These are phyloP conservation scores for Melipona bicolor DNA, from an alignment of 2,888 invertebrate genomes.

Conservation along the genomic window DNA sequence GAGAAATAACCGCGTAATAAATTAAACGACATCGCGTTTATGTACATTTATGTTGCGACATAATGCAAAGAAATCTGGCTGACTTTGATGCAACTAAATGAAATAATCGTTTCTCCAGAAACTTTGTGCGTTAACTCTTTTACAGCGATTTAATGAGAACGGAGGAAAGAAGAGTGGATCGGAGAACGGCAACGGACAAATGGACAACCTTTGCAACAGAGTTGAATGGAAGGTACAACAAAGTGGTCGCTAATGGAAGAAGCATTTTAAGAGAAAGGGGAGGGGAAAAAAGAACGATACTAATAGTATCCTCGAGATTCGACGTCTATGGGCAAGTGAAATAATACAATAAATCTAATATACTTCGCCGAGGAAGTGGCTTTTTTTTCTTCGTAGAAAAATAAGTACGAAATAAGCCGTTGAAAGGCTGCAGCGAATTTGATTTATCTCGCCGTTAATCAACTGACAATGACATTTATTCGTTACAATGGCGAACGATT, in stretches of 20 bases:
- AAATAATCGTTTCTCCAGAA: no score
- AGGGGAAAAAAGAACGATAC: not conserved
- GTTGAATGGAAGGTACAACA: not conserved
- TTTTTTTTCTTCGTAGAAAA: not conserved
- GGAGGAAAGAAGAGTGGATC: not conserved
- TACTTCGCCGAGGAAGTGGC: not conserved
- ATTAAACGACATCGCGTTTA: no score
- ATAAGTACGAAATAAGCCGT: not conserved
- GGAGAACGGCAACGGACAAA: not conserved
- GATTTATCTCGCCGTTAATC: not conserved
- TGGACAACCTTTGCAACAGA: not conserved
- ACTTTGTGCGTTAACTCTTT: not conserved
- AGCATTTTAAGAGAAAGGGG: not conserved
- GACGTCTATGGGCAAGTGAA: not conserved
- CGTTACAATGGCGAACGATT: not conserved
- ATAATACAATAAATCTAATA: not conserved
- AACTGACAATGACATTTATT: conserved; percentile 3
- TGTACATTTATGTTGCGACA: not conserved
- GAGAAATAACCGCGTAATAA: no score
- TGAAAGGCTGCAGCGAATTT: conserved; percentile 9
- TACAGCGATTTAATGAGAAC: not conserved
- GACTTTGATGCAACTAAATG: no score
- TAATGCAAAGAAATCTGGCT: no score
- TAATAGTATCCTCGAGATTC: not conserved
- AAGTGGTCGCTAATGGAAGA: conserved; percentile 4